A percentile compares a stretch with the other conserved stretches of the same genome.
Evolutionary conservation across 2,797 vertebrate genomes (phyloP).

Genomic region (Sebastiscus albofasciatus): DNA sequence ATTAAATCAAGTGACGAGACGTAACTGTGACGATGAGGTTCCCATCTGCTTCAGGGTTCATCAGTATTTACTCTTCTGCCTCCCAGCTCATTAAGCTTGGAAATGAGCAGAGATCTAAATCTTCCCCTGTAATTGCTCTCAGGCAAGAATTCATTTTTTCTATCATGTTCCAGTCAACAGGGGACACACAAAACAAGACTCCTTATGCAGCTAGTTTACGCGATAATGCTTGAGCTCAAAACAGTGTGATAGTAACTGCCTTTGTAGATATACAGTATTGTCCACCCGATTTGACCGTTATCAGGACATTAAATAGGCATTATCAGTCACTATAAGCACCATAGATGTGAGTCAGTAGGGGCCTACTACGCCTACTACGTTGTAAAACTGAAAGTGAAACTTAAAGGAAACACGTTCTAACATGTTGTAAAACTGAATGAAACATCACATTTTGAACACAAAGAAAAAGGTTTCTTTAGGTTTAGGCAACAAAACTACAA

Average conservation of each 20-base stretch:
- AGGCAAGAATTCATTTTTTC: slow-evolving; percentile 38
- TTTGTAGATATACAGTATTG: not conserved
- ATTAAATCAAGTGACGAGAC: slow-evolving; percentile 20
- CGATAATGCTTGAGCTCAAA: not conserved
- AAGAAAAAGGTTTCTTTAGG: accelerated
- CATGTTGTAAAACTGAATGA: accelerated
- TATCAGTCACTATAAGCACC: too few relatives aligned
- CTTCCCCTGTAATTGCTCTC: slow-evolving; percentile 43
- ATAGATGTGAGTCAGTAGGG: too few relatives aligned
- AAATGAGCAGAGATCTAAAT: slow-evolving; percentile 51
- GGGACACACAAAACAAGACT: slow-evolving; percentile 3
- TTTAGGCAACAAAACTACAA: too few relatives aligned
- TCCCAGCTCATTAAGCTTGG: slow-evolving; percentile 63
- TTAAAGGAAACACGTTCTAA: too few relatives aligned
- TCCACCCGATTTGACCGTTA: not conserved
- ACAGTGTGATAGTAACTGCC: not conserved
- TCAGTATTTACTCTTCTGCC: slow-evolving; percentile 59
- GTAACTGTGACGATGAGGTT: slow-evolving; percentile 31
- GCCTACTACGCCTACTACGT: too few relatives aligned
- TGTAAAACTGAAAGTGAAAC: too few relatives aligned
- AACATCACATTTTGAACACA: accelerated
- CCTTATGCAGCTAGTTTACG: not conserved
- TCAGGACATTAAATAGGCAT: too few relatives aligned
- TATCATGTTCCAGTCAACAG: slow-evolving; percentile 12
- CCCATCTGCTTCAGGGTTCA: slow-evolving; percentile 58